Conservation (phyloP, 2,113 vertebrate species). For the Xiphophorus hellerii region DNA sequence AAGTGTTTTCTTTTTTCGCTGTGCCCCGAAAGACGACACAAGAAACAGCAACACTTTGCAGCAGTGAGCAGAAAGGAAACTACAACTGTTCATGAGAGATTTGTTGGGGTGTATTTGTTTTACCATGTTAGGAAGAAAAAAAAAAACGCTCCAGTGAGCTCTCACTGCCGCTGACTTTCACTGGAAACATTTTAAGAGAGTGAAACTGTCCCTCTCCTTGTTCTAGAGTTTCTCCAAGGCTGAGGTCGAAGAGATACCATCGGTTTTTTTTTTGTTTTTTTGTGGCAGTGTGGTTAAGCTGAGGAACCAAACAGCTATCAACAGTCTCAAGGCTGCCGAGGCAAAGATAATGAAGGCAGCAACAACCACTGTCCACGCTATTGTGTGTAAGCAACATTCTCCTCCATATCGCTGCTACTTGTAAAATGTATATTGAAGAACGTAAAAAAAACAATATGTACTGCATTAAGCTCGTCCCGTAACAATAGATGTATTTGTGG, state of each 20-base stretch:
- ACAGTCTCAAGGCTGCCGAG: constrained; percentile 34
- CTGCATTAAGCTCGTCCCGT: background rate
- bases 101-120: background rate
- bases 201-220: constrained; percentile 1
- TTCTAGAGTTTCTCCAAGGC: constrained; percentile 8
- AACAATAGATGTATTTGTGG: background rate
- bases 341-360: constrained; percentile 48
- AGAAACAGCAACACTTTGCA: constrained; percentile 16
- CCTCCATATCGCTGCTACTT: background rate
- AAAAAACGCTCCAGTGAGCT: background rate
- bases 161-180: background rate
- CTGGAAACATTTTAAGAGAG: background rate
- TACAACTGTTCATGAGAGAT: constrained; percentile 13
- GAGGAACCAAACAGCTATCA: constrained; percentile 21
- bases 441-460: background rate
- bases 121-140: background rate
- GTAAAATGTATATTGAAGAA: background rate
- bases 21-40: background rate
- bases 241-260: constrained; percentile 30
- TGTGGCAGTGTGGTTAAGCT: constrained; percentile 23
- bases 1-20: background rate
- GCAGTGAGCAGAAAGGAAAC: constrained; percentile 1
- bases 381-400: background rate
- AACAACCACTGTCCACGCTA: constrained; percentile 1
- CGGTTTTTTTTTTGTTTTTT: constrained; percentile 9